Percentiles rank a stretch among this genome's conserved stretches.
Evolutionary conservation across 2,797 vertebrate species (phyloP).

Genomic region (Rhinophrynus dorsalis): DNA sequence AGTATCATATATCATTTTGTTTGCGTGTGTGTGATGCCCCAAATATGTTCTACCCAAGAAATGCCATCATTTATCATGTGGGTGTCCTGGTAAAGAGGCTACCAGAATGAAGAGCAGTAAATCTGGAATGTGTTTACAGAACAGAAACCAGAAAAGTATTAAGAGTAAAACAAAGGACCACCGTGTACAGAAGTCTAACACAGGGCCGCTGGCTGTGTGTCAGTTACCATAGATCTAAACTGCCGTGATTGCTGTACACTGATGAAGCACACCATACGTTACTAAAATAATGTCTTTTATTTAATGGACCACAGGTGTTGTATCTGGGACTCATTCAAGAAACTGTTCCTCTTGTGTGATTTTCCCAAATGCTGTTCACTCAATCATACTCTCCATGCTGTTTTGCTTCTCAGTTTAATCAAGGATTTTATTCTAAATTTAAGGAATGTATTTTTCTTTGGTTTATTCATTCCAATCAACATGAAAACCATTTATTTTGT

Average conservation of each 20-base stretch:
- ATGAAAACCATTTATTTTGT: slow-evolving; percentile 2
- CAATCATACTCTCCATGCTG: rapidly evolving
- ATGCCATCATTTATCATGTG: neutral
- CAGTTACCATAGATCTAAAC: slow-evolving; percentile 33
- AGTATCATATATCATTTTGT: neutral
- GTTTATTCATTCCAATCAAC: slow-evolving; percentile 16
- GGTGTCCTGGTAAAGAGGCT: neutral
- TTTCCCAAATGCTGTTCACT: neutral
- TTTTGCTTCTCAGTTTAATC: neutral
- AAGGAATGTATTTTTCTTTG: neutral
- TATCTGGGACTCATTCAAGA: slow-evolving; percentile 41
- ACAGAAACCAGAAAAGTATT: slow-evolving; percentile 11
- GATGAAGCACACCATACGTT: slow-evolving; percentile 53
- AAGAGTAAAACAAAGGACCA: slow-evolving; percentile 20
- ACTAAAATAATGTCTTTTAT: slow-evolving; percentile 46
- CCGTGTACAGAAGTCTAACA: slow-evolving; percentile 36
- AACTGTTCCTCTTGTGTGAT: neutral
- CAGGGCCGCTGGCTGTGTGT: slow-evolving; percentile 31
- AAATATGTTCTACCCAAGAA: neutral
- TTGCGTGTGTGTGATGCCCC: neutral
- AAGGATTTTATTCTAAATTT: slow-evolving; percentile 1
- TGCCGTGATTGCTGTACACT: slow-evolving; percentile 35
- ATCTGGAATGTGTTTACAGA: slow-evolving; percentile 14
- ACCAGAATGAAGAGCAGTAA: neutral
- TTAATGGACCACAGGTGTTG: slow-evolving; percentile 56